Conservation (phyloP, 2,113 vertebrate species). For the Dromas ardeola region DNA sequence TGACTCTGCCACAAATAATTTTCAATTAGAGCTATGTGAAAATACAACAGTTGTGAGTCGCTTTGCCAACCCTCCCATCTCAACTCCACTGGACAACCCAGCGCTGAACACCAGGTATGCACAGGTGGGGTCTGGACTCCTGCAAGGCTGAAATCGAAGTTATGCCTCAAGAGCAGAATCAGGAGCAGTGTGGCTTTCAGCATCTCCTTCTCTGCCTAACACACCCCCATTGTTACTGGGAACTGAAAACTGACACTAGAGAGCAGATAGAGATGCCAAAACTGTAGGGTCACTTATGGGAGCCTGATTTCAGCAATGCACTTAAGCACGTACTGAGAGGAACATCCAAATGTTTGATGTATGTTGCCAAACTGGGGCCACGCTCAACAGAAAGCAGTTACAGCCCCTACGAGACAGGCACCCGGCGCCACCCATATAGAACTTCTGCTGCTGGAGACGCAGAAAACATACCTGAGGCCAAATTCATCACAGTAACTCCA, state of each 20-base stretch:
- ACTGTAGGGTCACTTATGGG: not conserved
- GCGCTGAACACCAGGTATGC: not conserved
- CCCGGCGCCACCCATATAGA: fast-evolving
- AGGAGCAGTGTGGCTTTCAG: not conserved
- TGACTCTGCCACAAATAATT: not conserved
- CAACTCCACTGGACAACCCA: not conserved
- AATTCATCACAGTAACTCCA: not conserved
- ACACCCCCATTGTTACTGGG: fast-evolving
- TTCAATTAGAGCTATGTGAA: not conserved
- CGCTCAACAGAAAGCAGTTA: not conserved
- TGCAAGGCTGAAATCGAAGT: not conserved
- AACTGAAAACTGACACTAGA: not conserved
- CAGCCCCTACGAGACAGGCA: not conserved
- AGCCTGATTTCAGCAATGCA: not conserved
- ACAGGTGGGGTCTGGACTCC: not conserved
- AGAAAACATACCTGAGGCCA: not conserved
- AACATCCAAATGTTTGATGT: not conserved
- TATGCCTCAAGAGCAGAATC: not conserved
- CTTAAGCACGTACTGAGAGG: fast-evolving
- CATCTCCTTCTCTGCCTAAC: not conserved
- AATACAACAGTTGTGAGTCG: not conserved
- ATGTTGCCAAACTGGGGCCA: not conserved
- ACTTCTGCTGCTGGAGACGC: not conserved
- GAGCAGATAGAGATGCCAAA: not conserved
- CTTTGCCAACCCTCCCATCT: not conserved